These are phyloP conservation scores for Scaeva pyrastri DNA, from an alignment of 2,888 invertebrate species.

Conservation along the genomic window DNA sequence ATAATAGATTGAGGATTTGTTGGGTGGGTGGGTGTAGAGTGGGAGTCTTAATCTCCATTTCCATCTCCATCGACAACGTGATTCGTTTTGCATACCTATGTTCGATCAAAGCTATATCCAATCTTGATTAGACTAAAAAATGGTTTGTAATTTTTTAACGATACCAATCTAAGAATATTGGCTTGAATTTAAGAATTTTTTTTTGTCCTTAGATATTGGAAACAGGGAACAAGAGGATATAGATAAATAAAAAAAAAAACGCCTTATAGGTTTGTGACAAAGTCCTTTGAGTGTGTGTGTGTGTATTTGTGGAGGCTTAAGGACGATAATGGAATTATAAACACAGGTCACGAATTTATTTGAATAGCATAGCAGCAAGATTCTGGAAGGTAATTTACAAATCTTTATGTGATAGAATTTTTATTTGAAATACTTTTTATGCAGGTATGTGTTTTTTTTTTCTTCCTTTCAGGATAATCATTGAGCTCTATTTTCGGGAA, in stretches of 20 bases:
- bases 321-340: not conserved
- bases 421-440: not conserved
- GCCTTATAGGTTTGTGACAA: not conserved
- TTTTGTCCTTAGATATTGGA: not conserved
- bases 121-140: conserved; percentile 27
- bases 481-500: no score
- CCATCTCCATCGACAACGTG: conserved; percentile 9
- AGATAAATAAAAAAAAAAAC: not conserved
- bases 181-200: not conserved
- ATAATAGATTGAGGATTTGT: not conserved
- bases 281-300: not conserved
- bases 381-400: not conserved
- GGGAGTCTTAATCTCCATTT: not conserved
- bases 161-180: conserved; percentile 30
- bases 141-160: conserved; percentile 28
- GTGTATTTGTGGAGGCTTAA: no score
- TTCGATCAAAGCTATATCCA: not conserved
- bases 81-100: conserved; percentile 6
- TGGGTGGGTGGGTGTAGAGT: no score
- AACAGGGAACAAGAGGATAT: not conserved
- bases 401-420: not conserved
- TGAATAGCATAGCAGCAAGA: not conserved
- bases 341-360: conserved; percentile 18
- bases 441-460: no score
- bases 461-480: not conserved